Evolutionary conservation across 2,113 vertebrate genomes (phyloP).

Genomic region (Eolophus roseicapilla): DNA sequence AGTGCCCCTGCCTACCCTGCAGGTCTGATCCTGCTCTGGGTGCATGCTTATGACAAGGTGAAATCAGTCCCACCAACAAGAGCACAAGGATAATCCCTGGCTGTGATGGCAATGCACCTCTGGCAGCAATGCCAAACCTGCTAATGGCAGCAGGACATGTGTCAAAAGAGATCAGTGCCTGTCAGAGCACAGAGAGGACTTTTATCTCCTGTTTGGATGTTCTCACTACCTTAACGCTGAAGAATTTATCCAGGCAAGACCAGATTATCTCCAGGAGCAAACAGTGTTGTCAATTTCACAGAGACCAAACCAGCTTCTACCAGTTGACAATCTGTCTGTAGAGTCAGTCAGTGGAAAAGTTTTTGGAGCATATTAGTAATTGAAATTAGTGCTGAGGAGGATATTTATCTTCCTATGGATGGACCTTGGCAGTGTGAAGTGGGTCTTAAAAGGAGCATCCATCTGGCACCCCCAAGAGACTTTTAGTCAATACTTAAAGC

Average conservation of each 20-base stretch:
- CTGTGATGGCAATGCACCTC: background rate
- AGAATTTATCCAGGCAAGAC: background rate
- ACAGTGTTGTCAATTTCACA: background rate
- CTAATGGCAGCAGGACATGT: rapidly evolving
- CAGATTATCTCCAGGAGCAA: background rate
- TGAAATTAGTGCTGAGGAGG: background rate
- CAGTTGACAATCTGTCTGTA: background rate
- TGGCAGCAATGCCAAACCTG: background rate
- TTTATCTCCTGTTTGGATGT: background rate
- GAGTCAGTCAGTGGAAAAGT: background rate
- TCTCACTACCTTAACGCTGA: background rate
- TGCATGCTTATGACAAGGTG: rapidly evolving
- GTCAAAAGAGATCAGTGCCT: background rate
- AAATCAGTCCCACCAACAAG: background rate
- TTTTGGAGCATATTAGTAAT: background rate
- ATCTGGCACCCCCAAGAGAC: background rate
- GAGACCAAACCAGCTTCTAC: background rate
- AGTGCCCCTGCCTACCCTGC: too few relatives aligned
- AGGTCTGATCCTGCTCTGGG: background rate
- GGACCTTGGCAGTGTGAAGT: background rate
- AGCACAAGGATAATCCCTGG: background rate
- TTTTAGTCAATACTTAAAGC: background rate
- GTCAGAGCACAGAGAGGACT: background rate
- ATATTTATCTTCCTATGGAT: background rate
- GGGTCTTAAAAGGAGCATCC: background rate